Evolutionary conservation across 2,113 vertebrate species (phyloP), one percentile per base, ranked within the genome.

Genomic region (Anas platyrhynchos): DNA sequence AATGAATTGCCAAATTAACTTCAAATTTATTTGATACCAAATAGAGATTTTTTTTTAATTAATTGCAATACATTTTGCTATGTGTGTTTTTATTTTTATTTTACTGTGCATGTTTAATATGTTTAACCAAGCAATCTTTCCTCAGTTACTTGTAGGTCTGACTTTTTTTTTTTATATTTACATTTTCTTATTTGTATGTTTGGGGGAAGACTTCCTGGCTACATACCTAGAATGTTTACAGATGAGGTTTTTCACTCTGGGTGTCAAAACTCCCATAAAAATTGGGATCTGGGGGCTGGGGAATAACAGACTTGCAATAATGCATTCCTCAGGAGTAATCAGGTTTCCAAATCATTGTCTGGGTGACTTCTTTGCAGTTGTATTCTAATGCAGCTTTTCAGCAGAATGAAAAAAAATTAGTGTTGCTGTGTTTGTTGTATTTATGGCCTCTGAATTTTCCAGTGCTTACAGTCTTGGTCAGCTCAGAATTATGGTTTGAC

Each of bases 241-340:
- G 68, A 81, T 55, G 31, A 63, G 18, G 12, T 84, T 75, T 78
- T 71, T n/a, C n/a, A 7, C 41, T 74, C 36, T 52, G 22, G 7
- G 9, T 89, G 43, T 55, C 74, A 55, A 18, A 22, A 73, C 34
- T 81, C 36, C 36, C 17, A 38, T 62, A 63, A 83, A 85, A 92
- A 43, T 34, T 20, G 10, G 26, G 29, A 18, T 88, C 12, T 48
- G 44, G 31, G 43, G 29, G 29, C 16, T 16, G 44, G 32, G 66
- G 66, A n/a, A 25, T 5, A 41, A 41, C 41, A 82, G 32, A 56
- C 10, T 83, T 75, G 20, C 1, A 41, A 0, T 48, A 38, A 0
- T 50, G 55, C 55, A 44, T 86, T 90, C 34, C 68, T 44, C 11
- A 72, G 61, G 46, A 87, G 56, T 61, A 92, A n/a, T 85, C 23